Evolutionary conservation across 2,888 invertebrate genomes (phyloP).

Genomic region (Malacosoma neustria): DNA sequence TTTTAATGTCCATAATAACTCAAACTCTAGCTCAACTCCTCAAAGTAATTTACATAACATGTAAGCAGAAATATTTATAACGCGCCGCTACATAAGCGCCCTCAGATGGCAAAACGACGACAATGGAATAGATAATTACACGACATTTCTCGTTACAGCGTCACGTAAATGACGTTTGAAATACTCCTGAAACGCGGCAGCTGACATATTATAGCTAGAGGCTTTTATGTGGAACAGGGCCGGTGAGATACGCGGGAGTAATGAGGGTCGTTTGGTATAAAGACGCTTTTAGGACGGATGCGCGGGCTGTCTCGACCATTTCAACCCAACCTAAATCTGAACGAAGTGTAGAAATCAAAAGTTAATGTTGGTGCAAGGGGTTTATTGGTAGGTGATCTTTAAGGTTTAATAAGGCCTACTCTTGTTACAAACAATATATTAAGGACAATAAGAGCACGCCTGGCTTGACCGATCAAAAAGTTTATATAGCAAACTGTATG

Average conservation of each 20-base stretch:
- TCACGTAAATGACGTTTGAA: conserved; percentile 6
- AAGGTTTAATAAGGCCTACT: too few species aligned
- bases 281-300: background rate
- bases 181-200: background rate
- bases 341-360: too few species aligned
- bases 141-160: conserved; percentile 3
- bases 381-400: too few species aligned
- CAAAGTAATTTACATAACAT: conserved; percentile 18
- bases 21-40: too few species aligned
- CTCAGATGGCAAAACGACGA: background rate
- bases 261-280: background rate
- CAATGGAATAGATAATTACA: conserved; percentile 4
- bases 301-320: background rate
- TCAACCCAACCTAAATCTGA: background rate
- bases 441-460: too few species aligned
- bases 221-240: background rate
- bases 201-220: background rate
- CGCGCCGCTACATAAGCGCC: conserved; percentile 3
- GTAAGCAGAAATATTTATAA: conserved; percentile 8
- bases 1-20: too few species aligned
- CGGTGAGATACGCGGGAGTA: background rate
- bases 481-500: too few species aligned
- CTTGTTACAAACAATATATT: too few species aligned
- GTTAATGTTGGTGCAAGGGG: too few species aligned
- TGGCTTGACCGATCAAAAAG: too few species aligned